Evolutionary conservation across 1,140 invertebrate species (phyloP), one percentile per base, ranked within the genome.

Genomic region (Sesamia nonagrioides): DNA sequence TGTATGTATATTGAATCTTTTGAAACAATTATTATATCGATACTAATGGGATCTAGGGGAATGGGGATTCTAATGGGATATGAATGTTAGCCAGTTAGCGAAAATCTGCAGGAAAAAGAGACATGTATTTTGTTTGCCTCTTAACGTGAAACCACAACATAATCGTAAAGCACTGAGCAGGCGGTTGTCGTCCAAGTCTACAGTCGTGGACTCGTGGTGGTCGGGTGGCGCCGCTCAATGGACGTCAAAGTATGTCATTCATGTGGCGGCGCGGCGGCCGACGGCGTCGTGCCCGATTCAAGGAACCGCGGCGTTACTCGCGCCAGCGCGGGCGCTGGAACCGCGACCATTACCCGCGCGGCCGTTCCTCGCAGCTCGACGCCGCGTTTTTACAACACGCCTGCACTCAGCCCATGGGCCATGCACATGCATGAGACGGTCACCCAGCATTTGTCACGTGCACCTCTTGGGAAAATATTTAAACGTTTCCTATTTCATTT

Each of bases 391-490:
- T 72, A 13, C 52, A 3, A 9, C 71, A 15, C 15, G 48, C 27
- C 58, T 54, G 48, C 68, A 33, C 13, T 42, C 66, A 33, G 18
- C 40, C 63, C 21, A 13, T 13, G 40, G 37, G 4, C 33, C 9
- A 73, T 73, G 40, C 52, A 42, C 52, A 58, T 74, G 18, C n/a
- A 74, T 74, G 71, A 74, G 40, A 18, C 37, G 37, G 18, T 48
- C 66, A 69, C 42, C 42, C 15, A 50, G 42, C 71, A 78, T 85
- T 81, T 84, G 81, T 83, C 82, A 82, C 82, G 75, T 33, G 33
- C 48, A 77, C 61, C 78, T 78, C 79, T 77, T 84, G 79, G 78
- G 82, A 86, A 84, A 78, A 76, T 54, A 72, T 78, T 77, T 35
- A 77, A 77, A 73, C 68, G 63, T 68, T 79, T 69, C 61, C 78